Percentiles rank a stretch among this genome's conserved stretches.
Evolutionary conservation across 2,888 invertebrate species (phyloP).

Genomic region (Sicus ferrugineus): DNA sequence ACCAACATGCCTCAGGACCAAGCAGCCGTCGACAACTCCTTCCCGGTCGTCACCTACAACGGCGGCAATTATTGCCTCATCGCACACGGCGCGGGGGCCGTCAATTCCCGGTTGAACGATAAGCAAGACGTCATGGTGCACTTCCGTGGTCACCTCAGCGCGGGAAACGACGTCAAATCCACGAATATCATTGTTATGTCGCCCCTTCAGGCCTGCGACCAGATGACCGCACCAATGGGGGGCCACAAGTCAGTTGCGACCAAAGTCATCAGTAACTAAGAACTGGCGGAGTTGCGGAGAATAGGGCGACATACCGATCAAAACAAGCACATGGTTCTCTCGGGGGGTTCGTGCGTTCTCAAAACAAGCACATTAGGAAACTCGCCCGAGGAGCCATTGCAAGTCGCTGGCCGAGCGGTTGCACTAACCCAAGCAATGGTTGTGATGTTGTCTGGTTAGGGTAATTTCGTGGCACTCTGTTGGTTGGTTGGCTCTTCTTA

Average conservation of each 20-base stretch:
- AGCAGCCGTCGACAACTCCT: slow-evolving; percentile 31
- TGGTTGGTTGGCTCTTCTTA: not conserved
- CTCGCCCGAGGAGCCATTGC: no score
- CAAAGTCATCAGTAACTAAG: slow-evolving; percentile 4
- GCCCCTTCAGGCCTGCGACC: slow-evolving; percentile 43
- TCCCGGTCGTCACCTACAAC: slow-evolving; percentile 60
- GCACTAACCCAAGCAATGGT: no score
- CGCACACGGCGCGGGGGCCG: slow-evolving; percentile 46
- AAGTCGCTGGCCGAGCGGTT: no score
- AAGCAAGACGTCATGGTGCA: slow-evolving; percentile 48
- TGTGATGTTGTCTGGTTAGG: no score
- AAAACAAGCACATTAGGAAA: no score
- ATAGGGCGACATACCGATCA: no score
- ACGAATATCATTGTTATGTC: slow-evolving; percentile 60
- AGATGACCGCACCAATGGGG: slow-evolving; percentile 12
- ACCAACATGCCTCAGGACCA: slow-evolving; percentile 37
- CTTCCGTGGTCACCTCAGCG: slow-evolving; percentile 45
- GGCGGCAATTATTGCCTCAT: slow-evolving; percentile 59
- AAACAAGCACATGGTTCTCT: no score
- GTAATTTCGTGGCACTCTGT: no score
- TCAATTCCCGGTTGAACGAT: not conserved
- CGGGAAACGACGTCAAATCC: slow-evolving; percentile 46
- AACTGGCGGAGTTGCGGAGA: no score
- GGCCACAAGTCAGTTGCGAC: not conserved
- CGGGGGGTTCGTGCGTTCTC: no score